phyloP scores from a whole-genome alignment of 2,113 vertebrate genomes.

The Puffinus mauretanicus region DNA sequence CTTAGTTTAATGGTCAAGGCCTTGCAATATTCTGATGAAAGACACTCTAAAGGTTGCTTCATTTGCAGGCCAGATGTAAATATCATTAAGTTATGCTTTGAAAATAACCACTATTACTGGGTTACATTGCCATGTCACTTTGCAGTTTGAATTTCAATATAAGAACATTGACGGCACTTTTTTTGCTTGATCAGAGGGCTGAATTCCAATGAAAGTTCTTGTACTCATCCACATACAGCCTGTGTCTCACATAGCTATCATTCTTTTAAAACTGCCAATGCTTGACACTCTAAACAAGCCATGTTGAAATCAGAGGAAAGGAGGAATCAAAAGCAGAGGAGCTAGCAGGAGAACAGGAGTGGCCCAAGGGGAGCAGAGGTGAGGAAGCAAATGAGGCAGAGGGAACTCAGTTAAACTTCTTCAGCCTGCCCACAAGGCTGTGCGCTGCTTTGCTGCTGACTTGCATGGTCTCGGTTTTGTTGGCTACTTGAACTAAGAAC shows the following conservation, averaged over 20 bases:
- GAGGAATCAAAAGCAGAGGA: neutral
- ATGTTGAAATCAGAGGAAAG: neutral
- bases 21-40: neutral
- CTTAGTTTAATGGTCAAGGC: neutral
- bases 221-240: accelerated
- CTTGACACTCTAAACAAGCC: neutral
- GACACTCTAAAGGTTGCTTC: neutral
- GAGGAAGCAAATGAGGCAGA: neutral
- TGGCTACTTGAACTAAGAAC: neutral
- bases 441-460: neutral
- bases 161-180: neutral
- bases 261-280: neutral
- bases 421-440: neutral
- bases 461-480: accelerated
- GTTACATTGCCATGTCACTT: neutral
- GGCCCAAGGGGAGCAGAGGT: accelerated
- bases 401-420: neutral
- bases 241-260: neutral
- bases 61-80: neutral
- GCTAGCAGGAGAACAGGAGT: neutral
- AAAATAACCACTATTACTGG: neutral
- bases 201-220: neutral
- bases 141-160: neutral
- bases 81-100: neutral
- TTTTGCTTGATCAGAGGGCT: neutral